Base-by-base conservation (phyloP, 2,797 vertebrate genomes). In the Bucorvus abyssinicus region DNA sequence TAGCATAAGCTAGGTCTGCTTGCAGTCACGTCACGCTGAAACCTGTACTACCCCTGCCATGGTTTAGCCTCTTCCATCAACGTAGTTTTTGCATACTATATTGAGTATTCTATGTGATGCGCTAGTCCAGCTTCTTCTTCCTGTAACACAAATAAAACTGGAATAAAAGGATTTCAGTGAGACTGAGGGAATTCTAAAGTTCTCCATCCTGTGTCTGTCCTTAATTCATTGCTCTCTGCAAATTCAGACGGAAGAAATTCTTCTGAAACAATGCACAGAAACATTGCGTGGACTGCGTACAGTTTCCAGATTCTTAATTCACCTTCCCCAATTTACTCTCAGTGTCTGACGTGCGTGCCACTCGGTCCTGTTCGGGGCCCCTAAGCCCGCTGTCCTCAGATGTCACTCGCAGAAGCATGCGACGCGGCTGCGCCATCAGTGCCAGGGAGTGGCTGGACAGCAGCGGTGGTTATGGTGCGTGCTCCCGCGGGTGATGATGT, bases 381-480 rank as follows among this genome's bases (percentile, higher is more conserved):
- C 45, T 22, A 22, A 44, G 32, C 21, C 32, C 5, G 7, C 9
- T 8, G 40, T 40, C 38, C 40, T 47, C 55, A 50, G 49, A 22
- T 24, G 22, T 53, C n/a, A 47, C 7, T 4, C 14, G 30, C 50
- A 59, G 64, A 56, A 7, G 15, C 5, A 20, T 0, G 10, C 26
- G 27, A 26, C 4, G 4, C 1, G 3, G 11, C 36, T 7, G 42
- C 36, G 49, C 30, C 5, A 19, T 10, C 5, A 30, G 29, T 47
- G 29, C 65, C 65, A 19, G 19, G 8, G n/a, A 32, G 45, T 2
- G 0, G 52, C 24, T 9, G 4, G 32, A n/a, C 0, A 4, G 65
- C 45, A 30, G 42, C 52, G 21, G 30, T 8, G 3, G 34, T 15
- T 34, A 26, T 2, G 1, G 38, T 59, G 26, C 61, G 47, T 42